phyloP scores from a whole-genome alignment of 92 coral and sea anemone genomes.

The Epizoanthus stellaris region DNA sequence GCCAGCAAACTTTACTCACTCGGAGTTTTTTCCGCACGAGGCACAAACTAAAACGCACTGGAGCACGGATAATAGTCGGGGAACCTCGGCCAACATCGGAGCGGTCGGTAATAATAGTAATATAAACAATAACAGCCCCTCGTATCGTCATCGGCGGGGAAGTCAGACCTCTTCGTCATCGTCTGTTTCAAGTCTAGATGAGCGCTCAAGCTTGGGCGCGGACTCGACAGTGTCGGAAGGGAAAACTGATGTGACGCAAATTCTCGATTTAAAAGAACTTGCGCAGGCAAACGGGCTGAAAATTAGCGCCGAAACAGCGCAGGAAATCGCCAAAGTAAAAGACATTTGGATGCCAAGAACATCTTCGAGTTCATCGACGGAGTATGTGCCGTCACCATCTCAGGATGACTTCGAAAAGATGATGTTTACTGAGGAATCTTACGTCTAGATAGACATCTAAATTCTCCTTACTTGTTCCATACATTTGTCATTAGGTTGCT shows the following conservation, averaged over 20 bases:
- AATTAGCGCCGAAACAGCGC: conserved; percentile 89
- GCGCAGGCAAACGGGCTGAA: conserved; percentile 94
- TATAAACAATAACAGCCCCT: conserved; percentile 33
- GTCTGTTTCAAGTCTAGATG: conserved; percentile 96
- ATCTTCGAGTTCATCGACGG: conserved; percentile 19
- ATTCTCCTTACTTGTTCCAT: conserved; percentile 22
- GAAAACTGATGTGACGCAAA: conserved; percentile 90
- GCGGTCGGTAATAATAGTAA: conserved; percentile 27
- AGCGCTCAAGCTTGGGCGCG: conserved; percentile 85
- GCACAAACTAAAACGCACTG: conserved; percentile 83
- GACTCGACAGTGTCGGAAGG: conserved; percentile 84
- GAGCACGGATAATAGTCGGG: conserved; percentile 67
- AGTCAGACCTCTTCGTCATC: conserved; percentile 97
- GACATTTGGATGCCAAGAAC: conserved; percentile 64
- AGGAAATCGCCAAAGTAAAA: conserved; percentile 85
- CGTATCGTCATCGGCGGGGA: conserved; percentile 73
- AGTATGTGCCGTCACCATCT: conserved; percentile 67
- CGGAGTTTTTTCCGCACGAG: conserved; percentile 89
- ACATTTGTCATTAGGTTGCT: background rate
- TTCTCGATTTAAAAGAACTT: conserved; percentile 90
- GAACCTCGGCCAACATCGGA: conserved; percentile 46
- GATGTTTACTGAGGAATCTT: conserved; percentile 98
- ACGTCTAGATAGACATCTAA: conserved; percentile 68
- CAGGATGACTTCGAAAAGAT: conserved; percentile 95
- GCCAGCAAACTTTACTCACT: conserved; percentile 73